Conservation (phyloP, 2,888 invertebrate genomes). For the Scotopteryx bipunctaria region DNA sequence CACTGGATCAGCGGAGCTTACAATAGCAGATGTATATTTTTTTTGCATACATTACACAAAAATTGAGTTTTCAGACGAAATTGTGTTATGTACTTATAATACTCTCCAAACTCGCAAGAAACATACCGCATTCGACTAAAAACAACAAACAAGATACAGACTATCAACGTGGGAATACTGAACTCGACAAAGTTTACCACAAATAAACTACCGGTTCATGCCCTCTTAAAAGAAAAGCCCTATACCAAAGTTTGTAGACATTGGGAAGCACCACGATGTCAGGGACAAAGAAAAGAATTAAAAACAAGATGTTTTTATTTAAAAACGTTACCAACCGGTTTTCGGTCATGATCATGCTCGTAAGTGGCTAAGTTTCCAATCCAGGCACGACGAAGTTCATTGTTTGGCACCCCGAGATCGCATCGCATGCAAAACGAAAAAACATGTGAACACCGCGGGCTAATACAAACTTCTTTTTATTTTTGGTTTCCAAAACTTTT, state of each 20-base stretch:
- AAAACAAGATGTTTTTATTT: background rate
- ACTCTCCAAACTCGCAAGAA: background rate
- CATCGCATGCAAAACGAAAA: constrained; percentile 18
- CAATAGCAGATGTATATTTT: constrained; percentile 57
- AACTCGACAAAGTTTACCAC: constrained; percentile 16
- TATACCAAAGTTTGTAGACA: constrained; percentile 12
- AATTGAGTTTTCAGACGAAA: constrained; percentile 9
- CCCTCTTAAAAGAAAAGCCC: constrained; percentile 14
- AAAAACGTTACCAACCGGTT: constrained; percentile 2
- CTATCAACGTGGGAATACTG: constrained; percentile 14
- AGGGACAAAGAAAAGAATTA: background rate
- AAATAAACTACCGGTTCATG: constrained; percentile 20
- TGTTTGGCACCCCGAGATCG: constrained; percentile 12
- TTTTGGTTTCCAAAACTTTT: constrained; percentile 8
- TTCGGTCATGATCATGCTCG: constrained; percentile 16
- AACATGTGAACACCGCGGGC: constrained; percentile 11
- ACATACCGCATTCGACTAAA: constrained; percentile 7
- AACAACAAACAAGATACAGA: constrained; percentile 20
- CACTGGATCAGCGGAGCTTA: constrained; percentile 72
- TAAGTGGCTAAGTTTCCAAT: constrained; percentile 9
- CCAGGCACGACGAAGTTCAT: constrained; percentile 16
- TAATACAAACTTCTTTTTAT: constrained; percentile 15
- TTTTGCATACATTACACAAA: constrained; percentile 27
- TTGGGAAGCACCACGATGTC: background rate
- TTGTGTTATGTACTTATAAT: background rate